Evolutionary conservation across 1,140 invertebrate species (phyloP), one percentile per base, ranked within the genome.

Genomic region (Zeugodacus cucurbitae): DNA sequence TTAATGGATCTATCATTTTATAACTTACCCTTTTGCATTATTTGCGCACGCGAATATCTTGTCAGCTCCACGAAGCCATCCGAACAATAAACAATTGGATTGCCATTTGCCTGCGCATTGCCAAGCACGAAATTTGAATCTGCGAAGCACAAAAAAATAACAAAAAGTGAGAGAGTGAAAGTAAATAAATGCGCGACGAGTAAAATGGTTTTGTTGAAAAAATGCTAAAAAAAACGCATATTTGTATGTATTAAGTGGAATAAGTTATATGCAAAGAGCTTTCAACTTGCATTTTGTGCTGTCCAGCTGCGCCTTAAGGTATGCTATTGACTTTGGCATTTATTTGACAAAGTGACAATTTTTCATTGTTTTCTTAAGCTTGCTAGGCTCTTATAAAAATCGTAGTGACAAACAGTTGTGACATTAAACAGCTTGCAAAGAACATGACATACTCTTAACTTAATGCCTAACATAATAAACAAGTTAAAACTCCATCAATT

Each of bases 41-140:
- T 98, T 94, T 99, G 98, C 59, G 98, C 98, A 89, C 98, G 95
- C 88, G 97, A 95, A 94, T 96, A 98, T 89, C 98, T 98, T 88
- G 98, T 99, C 94, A 99, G 96, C 94, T 99, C 98, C 94, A 98
- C 98, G 95, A 99, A 99, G 86, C 98, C 98, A 95, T 99, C 98
- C 5, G 98, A 98, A 94, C 98, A 99, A 94, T 99, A 99, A 89
- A 99, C 98, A 94, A 99, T 99, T 89, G 98, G 98, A 95, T 98
- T 98, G 88, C 96, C 94, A 89, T 96, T 96, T 89, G 98, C 98
- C 94, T 99, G 98, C 88, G 98, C 98, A 95, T 99, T 99, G 90
- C 98, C 98, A 93, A 99, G 95, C 91, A 99, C 98, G 94, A 99
- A 99, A 95, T 99, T 99, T 95, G 98, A 99, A 94, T 99, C 98